Base-by-base conservation (phyloP, 2,113 vertebrate species). In the Paramisgurnus dabryanus region DNA sequence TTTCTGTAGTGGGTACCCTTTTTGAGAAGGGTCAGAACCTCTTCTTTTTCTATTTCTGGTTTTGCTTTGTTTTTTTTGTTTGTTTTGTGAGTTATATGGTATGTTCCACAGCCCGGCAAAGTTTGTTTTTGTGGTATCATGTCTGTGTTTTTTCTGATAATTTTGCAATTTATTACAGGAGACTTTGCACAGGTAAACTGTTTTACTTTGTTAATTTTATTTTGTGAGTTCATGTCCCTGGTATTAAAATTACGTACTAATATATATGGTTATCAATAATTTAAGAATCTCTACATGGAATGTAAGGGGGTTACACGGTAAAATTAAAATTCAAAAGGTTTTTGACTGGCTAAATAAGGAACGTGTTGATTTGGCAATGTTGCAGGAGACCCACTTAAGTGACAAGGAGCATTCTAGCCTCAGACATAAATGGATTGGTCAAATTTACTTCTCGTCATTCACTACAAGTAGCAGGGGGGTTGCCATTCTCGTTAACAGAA, bases 331-430 rank as follows among this genome's bases (percentile, higher is more conserved):
- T 11, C 53, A 15, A 13, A 55, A 66, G 39, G 39, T 17, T 43
- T 43, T n/a, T 66, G 64, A 41, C 12, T 66, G 39, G 64, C 3
- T 43, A n/a, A 41, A 39, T 15, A 66, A 66, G 5, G 39, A 66
- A 15, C 4, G 7, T 17, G 17, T 66, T 66, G 63, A 67, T 67
- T 7, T 67, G 66, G 66, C 66, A 41, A 41, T 67, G 66, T 45
- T 67, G 66, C 66, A 67, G 66, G 66, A 67, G 66, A 18, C 66
- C 12, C 66, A 67, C 10, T 47, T 67, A 17, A 67, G 47, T 67
- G 66, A 67, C 66, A 18, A 67, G 13, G 41, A 67, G 13, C 66
- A 67, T 9, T 7, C 66, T 15, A 67, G 17, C 18, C 41, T 67
- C 9, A 67, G 66, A 67, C 66, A 67, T 45, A 67, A 10, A 17